Conservation (phyloP, 1,140 invertebrate genomes). For the Drosophila pruinosa region DNA sequence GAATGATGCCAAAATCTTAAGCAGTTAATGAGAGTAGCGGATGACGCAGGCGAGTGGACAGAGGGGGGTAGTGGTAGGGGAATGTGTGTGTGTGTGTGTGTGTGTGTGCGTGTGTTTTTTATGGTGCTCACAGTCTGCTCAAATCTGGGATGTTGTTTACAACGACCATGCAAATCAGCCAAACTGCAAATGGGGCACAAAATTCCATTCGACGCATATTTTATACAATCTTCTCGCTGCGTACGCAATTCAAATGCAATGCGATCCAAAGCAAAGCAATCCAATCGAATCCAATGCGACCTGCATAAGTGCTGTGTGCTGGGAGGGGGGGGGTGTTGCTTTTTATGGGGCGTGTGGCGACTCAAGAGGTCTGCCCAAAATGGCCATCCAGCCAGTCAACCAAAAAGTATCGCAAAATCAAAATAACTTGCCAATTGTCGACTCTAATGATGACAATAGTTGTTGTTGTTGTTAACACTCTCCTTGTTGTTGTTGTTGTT, state of each 20-base stretch:
- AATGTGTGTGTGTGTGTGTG: not conserved
- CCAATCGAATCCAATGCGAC: not conserved
- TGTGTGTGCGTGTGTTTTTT: not conserved
- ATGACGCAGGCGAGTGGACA: not conserved
- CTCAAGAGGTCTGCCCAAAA: slow-evolving; percentile 36
- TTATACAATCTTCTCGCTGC: slow-evolving; percentile 15
- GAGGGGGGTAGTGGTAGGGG: not conserved
- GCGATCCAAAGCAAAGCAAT: not conserved
- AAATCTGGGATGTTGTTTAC: slow-evolving; percentile 25
- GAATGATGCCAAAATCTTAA: slow-evolving; percentile 26
- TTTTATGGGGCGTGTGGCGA: slow-evolving; percentile 4
- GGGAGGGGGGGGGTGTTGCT: no score
- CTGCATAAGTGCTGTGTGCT: slow-evolving; percentile 18
- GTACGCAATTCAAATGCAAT: slow-evolving; percentile 38
- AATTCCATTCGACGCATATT: slow-evolving; percentile 41
- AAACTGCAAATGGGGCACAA: slow-evolving; percentile 39
- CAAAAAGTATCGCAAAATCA: slow-evolving; percentile 12
- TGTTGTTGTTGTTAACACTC: slow-evolving; percentile 1
- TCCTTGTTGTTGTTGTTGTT: slow-evolving; percentile 5
- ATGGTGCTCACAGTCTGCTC: not conserved
- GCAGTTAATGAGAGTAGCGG: slow-evolving; percentile 14
- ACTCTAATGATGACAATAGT: slow-evolving; percentile 19
- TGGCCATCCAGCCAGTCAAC: slow-evolving; percentile 20
- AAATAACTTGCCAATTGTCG: slow-evolving; percentile 17
- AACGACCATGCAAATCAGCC: slow-evolving; percentile 33